Evolutionary conservation across 2,113 vertebrate genomes (phyloP).

Genomic region (Myiagra hebetior): DNA sequence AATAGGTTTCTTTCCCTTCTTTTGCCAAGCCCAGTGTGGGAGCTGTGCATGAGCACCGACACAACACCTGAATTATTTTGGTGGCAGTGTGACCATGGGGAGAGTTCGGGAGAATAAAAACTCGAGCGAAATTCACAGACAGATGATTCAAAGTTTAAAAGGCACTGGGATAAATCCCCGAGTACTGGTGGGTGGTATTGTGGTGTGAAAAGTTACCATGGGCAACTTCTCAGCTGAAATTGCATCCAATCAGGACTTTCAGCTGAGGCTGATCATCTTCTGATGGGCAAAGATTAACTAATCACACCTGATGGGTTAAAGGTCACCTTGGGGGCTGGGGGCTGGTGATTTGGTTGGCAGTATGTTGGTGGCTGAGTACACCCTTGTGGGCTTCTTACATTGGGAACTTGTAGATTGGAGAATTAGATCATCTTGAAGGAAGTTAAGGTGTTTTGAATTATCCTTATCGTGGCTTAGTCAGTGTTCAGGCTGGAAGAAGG

Average conservation of each 20-base stretch:
- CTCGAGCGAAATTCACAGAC: background rate
- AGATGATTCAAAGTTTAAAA: background rate
- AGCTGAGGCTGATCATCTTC: background rate
- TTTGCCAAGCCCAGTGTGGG: background rate
- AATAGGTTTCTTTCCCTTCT: background rate
- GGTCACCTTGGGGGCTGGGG: accelerated
- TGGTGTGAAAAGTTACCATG: background rate
- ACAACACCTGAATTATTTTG: accelerated
- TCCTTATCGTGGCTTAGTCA: background rate
- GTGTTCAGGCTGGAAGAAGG: background rate
- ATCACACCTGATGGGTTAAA: background rate
- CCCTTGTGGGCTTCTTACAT: accelerated
- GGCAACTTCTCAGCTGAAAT: background rate
- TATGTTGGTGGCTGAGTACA: background rate
- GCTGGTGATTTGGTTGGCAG: background rate
- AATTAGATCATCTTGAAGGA: background rate
- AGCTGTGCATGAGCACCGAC: background rate
- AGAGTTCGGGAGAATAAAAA: background rate
- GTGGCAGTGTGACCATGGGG: background rate
- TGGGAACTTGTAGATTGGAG: background rate
- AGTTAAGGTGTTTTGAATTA: background rate
- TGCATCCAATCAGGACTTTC: background rate
- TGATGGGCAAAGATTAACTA: background rate
- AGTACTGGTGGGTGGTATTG: background rate
- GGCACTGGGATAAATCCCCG: background rate